A percentile compares a stretch with the other conserved stretches of the same genome.
Evolutionary conservation across 2,113 vertebrate species (phyloP).

Genomic region (Pelusios castaneus): DNA sequence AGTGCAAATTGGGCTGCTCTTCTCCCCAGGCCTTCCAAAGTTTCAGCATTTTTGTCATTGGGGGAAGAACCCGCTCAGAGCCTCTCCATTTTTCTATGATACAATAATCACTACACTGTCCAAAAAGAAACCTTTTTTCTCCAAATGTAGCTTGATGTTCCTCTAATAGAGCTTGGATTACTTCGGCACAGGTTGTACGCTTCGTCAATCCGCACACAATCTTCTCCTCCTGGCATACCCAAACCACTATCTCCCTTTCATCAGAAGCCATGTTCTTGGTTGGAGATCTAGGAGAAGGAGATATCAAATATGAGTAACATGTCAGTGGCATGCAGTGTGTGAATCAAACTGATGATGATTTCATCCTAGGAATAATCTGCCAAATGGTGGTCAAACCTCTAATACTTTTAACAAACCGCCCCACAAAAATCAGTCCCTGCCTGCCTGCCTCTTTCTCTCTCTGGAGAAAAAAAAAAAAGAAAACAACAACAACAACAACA

Average conservation of each 20-base stretch:
- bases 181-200: conserved; percentile 90
- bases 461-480: neutral
- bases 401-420: neutral
- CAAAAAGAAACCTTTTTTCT: conserved; percentile 84
- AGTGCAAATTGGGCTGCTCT: conserved; percentile 88
- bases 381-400: neutral
- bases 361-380: neutral
- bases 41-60: conserved; percentile 90
- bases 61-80: conserved; percentile 90
- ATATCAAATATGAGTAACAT: neutral
- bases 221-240: conserved; percentile 93
- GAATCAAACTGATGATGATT: conserved; percentile 35
- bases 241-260: conserved; percentile 91
- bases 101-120: conserved; percentile 90
- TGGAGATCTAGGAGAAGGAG: conserved; percentile 78
- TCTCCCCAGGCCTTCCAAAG: conserved; percentile 96
- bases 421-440: neutral
- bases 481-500: no score
- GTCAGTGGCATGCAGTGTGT: neutral
- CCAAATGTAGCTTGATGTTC: conserved; percentile 86
- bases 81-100: conserved; percentile 95
- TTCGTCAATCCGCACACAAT: conserved; percentile 93
- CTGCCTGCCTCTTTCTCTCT: neutral
- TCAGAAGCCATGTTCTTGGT: conserved; percentile 82
- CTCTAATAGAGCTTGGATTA: conserved; percentile 92